Percentiles rank a stretch among this genome's conserved stretches.
Conservation (phyloP, 2,797 vertebrate species). For the Chrosomus eos region DNA sequence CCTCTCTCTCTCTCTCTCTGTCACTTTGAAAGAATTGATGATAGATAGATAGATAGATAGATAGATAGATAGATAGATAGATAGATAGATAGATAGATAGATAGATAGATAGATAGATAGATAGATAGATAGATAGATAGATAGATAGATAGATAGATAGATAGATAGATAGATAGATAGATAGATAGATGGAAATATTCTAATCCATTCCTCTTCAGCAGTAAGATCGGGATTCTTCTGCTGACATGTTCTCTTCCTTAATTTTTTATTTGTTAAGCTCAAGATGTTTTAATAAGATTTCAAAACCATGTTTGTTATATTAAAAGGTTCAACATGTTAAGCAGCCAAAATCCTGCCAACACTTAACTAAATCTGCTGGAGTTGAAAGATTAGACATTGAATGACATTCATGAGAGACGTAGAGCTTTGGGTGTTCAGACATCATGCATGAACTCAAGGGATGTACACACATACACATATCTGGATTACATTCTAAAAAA, state of each 20-base stretch:
- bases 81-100: background rate
- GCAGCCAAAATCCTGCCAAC: constrained; percentile 38
- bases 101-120: constrained; percentile 1
- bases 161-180: background rate
- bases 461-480: background rate
- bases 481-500: background rate
- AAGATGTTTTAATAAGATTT: constrained; percentile 5
- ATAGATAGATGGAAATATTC: background rate
- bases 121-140: background rate
- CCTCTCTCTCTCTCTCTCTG: background rate
- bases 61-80: constrained; percentile 10
- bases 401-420: constrained; percentile 34
- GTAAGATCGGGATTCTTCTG: background rate
- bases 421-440: constrained; percentile 19
- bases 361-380: constrained; percentile 33
- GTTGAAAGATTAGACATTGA: constrained; percentile 38
- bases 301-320: constrained; percentile 18
- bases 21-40: constrained; percentile 5
- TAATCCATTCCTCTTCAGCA: background rate
- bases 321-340: constrained; percentile 18
- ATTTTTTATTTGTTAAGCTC: background rate
- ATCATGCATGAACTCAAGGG: background rate
- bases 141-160: background rate
- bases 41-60: background rate
- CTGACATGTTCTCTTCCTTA: background rate